Evolutionary conservation across 2,888 invertebrate genomes (phyloP), one percentile per base, ranked within the genome.

Genomic region (Ormyrus pomaceus): DNA sequence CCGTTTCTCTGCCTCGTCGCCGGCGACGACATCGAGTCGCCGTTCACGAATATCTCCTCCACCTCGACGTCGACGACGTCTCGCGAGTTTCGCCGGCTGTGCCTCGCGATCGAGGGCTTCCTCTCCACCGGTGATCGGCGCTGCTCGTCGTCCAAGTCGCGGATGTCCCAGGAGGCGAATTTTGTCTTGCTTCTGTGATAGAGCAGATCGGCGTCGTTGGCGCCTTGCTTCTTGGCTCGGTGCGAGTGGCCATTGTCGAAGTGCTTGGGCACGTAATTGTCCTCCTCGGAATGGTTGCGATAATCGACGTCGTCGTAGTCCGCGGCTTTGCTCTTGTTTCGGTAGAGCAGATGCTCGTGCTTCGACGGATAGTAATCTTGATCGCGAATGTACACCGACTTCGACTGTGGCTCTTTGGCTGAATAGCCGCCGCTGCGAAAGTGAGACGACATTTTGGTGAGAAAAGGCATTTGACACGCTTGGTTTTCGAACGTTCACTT

Each of bases 371-470:
- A 66, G 19, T 79, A 69, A 0, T 79, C 70, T 0, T 79, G 73
- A 2, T 62, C 65, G 59, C 66, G 45, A 5, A 7, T 34, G 7
- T 72, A 75, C 11, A 69, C 56, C 11, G 68, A 45, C n/a, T 61
- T 78, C 2, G 75, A 19, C 10, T 68, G 65, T 19, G 77, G 83
- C 13, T 85, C 85, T 80, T 83, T 85, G 68, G 68, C 48, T 81
- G 82, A 81, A 50, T 79, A 82, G 70, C 59, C 79, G 19, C 62
- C 50, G 46, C 85, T 86, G 71, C 88, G 87, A 55, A 88, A 84
- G 58, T 87, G 88, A 56, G 90, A 86, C 65, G 88, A 87, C 90
- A 89, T 89, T 74, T 83, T 88, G 46, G 75, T 83, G 46, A 84
- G 82, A 61, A 84, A 84, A 80, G 85, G 82, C 81, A 83, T 84